Evolutionary conservation across 2,888 invertebrate species (phyloP).

Genomic region (Fabriciana adippe): DNA sequence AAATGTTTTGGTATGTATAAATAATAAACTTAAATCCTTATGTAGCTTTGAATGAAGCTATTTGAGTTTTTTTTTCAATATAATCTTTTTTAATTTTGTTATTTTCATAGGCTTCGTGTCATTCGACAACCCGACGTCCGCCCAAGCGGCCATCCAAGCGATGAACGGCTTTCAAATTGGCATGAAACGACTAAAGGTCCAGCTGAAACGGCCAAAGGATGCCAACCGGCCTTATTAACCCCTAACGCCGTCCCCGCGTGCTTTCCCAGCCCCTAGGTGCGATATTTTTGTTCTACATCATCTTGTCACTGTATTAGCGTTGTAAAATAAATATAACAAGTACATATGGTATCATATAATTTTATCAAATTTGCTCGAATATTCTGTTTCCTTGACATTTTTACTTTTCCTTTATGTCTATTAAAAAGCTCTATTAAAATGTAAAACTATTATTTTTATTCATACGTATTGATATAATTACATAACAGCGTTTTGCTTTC

Average conservation of each 20-base stretch:
- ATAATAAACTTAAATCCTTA: too few relatives aligned
- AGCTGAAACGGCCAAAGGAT: conserved; percentile 99
- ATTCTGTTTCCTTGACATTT: neutral
- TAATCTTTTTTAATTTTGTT: conserved; percentile 43
- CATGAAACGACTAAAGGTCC: conserved; percentile 99
- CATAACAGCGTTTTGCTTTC: conserved; percentile 42
- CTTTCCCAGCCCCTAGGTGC: conserved; percentile 56
- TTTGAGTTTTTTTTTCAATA: neutral
- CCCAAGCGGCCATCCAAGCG: conserved; percentile 99
- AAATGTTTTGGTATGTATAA: conserved; percentile 97
- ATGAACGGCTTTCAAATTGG: conserved; percentile 99
- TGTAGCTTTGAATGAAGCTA: neutral
- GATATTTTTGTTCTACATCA: neutral
- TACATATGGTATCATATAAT: too few relatives aligned
- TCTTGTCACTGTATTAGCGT: too few relatives aligned
- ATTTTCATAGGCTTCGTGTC: conserved; percentile 95
- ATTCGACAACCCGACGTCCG: conserved; percentile 99
- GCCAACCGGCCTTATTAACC: conserved; percentile 98
- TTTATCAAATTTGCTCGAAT: too few relatives aligned
- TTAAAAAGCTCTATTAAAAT: too few relatives aligned
- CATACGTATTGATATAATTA: neutral
- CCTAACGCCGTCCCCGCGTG: conserved; percentile 82
- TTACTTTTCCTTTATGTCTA: neutral
- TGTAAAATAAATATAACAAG: too few relatives aligned
- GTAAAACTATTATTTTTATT: neutral